A percentile compares a stretch with the other conserved stretches of the same genome.
Conservation (phyloP, 2,113 vertebrate species). For the Corvus hawaiiensis region DNA sequence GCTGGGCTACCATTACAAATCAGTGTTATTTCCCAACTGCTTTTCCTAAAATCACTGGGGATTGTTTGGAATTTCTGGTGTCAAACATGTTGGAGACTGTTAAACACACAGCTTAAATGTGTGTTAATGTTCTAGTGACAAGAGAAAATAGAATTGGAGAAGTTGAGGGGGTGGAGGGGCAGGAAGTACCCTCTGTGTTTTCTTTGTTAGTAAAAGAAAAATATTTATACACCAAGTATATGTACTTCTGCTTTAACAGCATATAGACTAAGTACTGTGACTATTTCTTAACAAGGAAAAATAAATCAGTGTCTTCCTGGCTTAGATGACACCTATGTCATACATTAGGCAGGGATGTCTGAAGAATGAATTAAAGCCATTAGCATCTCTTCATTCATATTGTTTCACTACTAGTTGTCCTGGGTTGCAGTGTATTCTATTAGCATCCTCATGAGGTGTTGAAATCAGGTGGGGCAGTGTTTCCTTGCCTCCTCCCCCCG, state of each 20-base stretch:
- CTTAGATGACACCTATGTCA: not conserved
- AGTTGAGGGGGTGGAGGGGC: rapidly evolving
- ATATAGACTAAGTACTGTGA: not conserved
- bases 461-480: too few relatives aligned
- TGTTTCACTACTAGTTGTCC: not conserved
- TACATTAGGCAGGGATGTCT: not conserved
- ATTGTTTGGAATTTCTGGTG: not conserved
- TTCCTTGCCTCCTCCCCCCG: too few relatives aligned
- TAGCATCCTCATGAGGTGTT: too few relatives aligned
- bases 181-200: not conserved
- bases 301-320: not conserved
- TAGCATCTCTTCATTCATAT: not conserved
- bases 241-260: not conserved
- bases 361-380: not conserved
- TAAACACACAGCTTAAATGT: not conserved
- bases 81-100: not conserved
- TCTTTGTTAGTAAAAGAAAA: not conserved
- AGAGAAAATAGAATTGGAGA: not conserved
- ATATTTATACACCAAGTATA: not conserved
- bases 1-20: not conserved
- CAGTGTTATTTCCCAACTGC: not conserved
- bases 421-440: too few relatives aligned
- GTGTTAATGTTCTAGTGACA: not conserved
- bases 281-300: not conserved
- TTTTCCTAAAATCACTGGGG: not conserved